Evolutionary conservation across 2,888 invertebrate species (phyloP).

Genomic region (Philereme vetulata): DNA sequence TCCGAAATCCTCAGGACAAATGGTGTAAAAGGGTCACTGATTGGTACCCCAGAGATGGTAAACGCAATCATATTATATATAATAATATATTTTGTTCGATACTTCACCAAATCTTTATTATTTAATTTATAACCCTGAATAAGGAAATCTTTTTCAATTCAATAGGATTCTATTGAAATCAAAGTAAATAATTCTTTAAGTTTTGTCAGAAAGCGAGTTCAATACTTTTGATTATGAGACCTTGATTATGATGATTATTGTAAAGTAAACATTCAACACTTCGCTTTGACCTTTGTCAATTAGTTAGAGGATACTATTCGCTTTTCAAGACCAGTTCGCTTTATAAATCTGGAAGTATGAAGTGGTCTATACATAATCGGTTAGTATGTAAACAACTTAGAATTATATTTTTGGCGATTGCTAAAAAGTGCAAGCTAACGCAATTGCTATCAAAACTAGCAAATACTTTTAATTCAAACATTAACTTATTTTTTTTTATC

Average conservation of each 20-base stretch:
- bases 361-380: constrained; percentile 17
- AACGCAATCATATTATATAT: too few relatives aligned
- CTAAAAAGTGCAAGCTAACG: too few relatives aligned
- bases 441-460: too few relatives aligned
- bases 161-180: constrained; percentile 5
- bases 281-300: constrained; percentile 68
- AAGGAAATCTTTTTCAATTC: neutral
- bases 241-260: constrained; percentile 69
- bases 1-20: too few relatives aligned
- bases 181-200: neutral
- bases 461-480: too few relatives aligned
- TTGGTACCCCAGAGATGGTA: too few relatives aligned
- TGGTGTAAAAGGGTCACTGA: too few relatives aligned
- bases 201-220: constrained; percentile 3
- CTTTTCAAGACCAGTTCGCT: constrained; percentile 45
- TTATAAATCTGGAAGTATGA: constrained; percentile 25
- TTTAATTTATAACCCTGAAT: too few relatives aligned
- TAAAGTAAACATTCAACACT: constrained; percentile 65
- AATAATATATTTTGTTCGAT: too few relatives aligned
- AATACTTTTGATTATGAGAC: constrained; percentile 47
- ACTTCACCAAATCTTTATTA: too few relatives aligned
- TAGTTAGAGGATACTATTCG: constrained; percentile 57
- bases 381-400: constrained; percentile 11
- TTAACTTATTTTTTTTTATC: too few relatives aligned
- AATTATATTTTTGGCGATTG: too few relatives aligned